phyloP scores from a whole-genome alignment of 2,888 invertebrate species.

The Eumacrocentrus americanus region DNA sequence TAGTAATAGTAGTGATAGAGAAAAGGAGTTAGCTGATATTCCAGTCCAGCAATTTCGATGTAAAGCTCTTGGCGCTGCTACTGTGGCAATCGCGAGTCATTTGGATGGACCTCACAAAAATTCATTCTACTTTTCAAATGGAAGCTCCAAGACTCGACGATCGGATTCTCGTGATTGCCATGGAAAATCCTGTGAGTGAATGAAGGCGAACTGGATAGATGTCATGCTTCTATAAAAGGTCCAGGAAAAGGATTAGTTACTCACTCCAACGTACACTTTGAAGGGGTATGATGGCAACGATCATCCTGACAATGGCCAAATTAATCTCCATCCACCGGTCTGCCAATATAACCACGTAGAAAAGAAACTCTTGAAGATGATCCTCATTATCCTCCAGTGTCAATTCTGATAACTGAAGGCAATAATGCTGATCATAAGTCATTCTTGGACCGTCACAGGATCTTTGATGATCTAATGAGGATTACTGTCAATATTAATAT shows the following conservation, averaged over 20 bases:
- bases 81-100: not conserved
- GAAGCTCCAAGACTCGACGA: constrained; percentile 22
- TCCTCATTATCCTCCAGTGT: constrained; percentile 4
- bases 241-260: constrained; percentile 23
- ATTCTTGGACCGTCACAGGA: too few species aligned
- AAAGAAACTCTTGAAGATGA: not conserved
- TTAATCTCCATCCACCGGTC: constrained; percentile 24
- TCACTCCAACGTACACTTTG: constrained; percentile 12
- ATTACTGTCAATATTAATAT: too few species aligned
- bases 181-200: constrained; percentile 22
- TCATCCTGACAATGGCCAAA: constrained; percentile 20
- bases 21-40: constrained; percentile 21
- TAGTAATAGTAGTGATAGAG: not conserved
- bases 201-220: constrained; percentile 20
- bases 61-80: constrained; percentile 11
- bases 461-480: too few species aligned
- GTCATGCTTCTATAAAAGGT: constrained; percentile 19
- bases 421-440: too few species aligned
- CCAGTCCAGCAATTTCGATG: constrained; percentile 27
- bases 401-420: too few species aligned
- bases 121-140: constrained; percentile 23
- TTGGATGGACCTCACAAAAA: constrained; percentile 12
- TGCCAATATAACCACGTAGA: constrained; percentile 6
- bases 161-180: constrained; percentile 40
- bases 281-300: not conserved